Evolutionary conservation across 2,113 vertebrate species (phyloP), one percentile per base, ranked within the genome.

Genomic region (Tychaedon coryphoeus): DNA sequence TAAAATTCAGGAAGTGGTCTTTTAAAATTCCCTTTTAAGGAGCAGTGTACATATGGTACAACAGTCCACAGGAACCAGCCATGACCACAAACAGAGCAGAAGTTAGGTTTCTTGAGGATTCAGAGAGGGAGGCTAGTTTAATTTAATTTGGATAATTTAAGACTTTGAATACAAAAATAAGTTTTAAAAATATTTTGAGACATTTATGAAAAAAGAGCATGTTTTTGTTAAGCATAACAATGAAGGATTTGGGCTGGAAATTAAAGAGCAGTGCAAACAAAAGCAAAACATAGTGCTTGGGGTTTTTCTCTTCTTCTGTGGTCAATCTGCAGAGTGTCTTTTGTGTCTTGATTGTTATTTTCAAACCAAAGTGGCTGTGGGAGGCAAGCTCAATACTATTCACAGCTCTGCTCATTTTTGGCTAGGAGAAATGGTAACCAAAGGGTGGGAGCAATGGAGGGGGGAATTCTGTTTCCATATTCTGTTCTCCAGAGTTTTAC

Each of bases 181-280:
- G 84, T 81, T 95, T 95, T 91, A 85, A 91, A 96, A 94, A 95
- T 91, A 93, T 93, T 97, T 95, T 95, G 91, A 91, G 93, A 90
- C 54, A 12, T 79, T 82, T 95, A 62, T 79, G 74, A 85, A 95
- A 75, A 91, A 95, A 45, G 91, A 65, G 12, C 67, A n/a, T 94
- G 87, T 78, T 96, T 95, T 95, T 94, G 93, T 95, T 90, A 90
- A 90, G 31, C 10, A 5, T 33, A 88, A 95, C 94, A 94, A 92
- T 93, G 94, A 74, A 92, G 19, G 64, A 47, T 93, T 96, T 90
- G 86, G 83, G 69, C 79, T 95, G 40, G 86, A 88, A 96, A 93
- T 95, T 94, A 76, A 89, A 95, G 61, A 89, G 58, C 70, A 70
- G 84, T 18, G 33, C 93, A 91, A 75, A 94, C 94, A 95, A 97